Percentiles rank a stretch among this genome's conserved stretches.
phyloP scores from a whole-genome alignment of 2,888 invertebrate genomes.

The Spisula subtruncata region DNA sequence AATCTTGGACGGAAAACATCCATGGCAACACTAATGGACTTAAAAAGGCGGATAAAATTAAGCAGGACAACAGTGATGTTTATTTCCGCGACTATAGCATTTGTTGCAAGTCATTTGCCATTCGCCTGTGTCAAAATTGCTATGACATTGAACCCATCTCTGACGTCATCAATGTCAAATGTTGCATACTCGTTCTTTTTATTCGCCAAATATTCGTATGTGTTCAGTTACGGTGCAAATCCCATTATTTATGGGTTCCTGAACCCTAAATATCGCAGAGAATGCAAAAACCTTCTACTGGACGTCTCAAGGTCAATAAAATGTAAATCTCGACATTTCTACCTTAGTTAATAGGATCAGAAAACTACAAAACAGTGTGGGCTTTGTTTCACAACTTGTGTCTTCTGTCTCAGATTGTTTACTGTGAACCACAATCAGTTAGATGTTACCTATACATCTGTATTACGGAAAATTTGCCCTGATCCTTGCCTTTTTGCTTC shows the following conservation, averaged over 20 bases:
- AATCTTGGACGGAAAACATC: conserved; percentile 45
- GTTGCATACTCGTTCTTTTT: conserved; percentile 45
- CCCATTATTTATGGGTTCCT: conserved; percentile 70
- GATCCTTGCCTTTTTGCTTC: no score
- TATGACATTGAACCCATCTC: conserved; percentile 37
- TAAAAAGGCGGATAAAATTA: conserved; percentile 54
- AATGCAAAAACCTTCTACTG: conserved; percentile 57
- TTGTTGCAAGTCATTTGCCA: conserved; percentile 65
- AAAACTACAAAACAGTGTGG: neutral
- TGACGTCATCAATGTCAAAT: conserved; percentile 36
- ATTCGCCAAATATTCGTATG: conserved; percentile 62
- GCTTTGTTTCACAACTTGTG: neutral
- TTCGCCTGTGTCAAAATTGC: conserved; percentile 59
- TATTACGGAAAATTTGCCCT: no score
- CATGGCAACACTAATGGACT: conserved; percentile 38
- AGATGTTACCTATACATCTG: no score
- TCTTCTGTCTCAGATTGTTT: neutral
- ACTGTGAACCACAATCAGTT: neutral
- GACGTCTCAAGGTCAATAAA: conserved; percentile 49
- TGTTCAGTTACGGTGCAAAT: conserved; percentile 66
- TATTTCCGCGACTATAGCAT: conserved; percentile 66
- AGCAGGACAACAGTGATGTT: conserved; percentile 71
- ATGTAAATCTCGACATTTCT: conserved; percentile 50
- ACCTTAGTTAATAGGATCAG: conserved; percentile 14
- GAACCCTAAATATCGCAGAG: conserved; percentile 65